Conservation (phyloP, 2,797 vertebrate species). For the Trematomus bernacchii region DNA sequence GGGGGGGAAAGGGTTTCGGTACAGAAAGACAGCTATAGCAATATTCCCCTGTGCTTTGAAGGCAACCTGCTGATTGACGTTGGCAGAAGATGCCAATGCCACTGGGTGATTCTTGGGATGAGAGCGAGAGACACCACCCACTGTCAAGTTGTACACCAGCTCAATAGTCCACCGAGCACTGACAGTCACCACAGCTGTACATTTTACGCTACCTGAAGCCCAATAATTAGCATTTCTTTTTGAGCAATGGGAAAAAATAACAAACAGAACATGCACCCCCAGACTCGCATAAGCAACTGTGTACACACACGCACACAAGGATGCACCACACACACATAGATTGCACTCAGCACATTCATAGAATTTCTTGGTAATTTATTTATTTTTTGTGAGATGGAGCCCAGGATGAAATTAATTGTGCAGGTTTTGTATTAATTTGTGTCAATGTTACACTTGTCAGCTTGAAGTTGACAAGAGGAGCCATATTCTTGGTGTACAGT, state of each 20-base stretch:
- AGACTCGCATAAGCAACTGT: slow-evolving; percentile 42
- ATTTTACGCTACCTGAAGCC: slow-evolving; percentile 92
- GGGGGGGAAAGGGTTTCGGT: background rate
- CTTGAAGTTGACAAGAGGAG: slow-evolving; percentile 86
- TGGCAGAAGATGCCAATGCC: slow-evolving; percentile 64
- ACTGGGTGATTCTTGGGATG: slow-evolving; percentile 65
- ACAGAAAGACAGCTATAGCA: slow-evolving; percentile 7
- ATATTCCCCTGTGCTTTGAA: slow-evolving; percentile 31
- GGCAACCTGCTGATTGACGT: slow-evolving; percentile 70
- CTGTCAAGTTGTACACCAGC: slow-evolving; percentile 88
- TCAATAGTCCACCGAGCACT: slow-evolving; percentile 88
- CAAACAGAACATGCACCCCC: slow-evolving; percentile 50
- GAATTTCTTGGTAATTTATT: slow-evolving; percentile 75
- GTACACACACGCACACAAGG: slow-evolving; percentile 4
- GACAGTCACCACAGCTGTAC: slow-evolving; percentile 89
- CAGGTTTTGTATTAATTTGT: slow-evolving; percentile 87
- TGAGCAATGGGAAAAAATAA: slow-evolving; percentile 60
- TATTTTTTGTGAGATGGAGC: slow-evolving; percentile 64
- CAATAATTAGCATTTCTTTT: slow-evolving; percentile 91
- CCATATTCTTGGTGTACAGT: slow-evolving; percentile 80
- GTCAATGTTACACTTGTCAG: slow-evolving; percentile 89
- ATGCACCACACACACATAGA: slow-evolving; percentile 41
- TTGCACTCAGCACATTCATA: slow-evolving; percentile 61
- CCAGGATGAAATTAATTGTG: slow-evolving; percentile 82
- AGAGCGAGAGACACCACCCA: slow-evolving; percentile 81